Evolutionary conservation across 2,113 vertebrate species (phyloP), one percentile per base, ranked within the genome.

Genomic region (Zosterops japonicus): DNA sequence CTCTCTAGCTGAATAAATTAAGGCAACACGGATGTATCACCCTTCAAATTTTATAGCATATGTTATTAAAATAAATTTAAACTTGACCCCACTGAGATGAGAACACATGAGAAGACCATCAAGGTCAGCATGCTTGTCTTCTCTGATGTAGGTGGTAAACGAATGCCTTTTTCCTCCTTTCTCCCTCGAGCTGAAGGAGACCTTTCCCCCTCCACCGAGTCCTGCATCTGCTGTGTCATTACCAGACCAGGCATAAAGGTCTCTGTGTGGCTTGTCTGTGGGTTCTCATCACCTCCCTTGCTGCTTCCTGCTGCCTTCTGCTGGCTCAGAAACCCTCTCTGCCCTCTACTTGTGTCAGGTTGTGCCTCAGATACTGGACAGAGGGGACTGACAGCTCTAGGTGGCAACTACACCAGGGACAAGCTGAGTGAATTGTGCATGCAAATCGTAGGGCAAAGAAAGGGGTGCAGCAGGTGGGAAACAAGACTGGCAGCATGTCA

Each of bases 1-100:
- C 24, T 84, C 60, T 89, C 52, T 92, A 31, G 24, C 44, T 95
- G 94, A 93, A 95, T 96, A 90, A 87, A 93, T 95, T 70, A 92
- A 41, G 18, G 59, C 47, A 83, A 76, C 42, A 63, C 4, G 22
- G 60, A 65, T 87, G 52, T 86, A 86, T 74, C 88, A 89, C 18
- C 31, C 33, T 78, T 83, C 72, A 46, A 24, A 39, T 81, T 93
- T 95, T 89, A 67, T 44, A 72, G 21, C 8, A 6, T 35, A 76
- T 1, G 1, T 53, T 72, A 64, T 82, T 84, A 57, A 87, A 90
- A 75, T 76, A 81, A 92, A 79, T 76, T 52, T 78, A 88, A 71
- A 89, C 18, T 86, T 91, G 61, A 82, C 53, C 41, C 21, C 15
- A 7, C 20, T 82, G 80, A 78, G 36, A 76, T 72, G 61, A 92